These are phyloP conservation scores for Isichthys henryi DNA, from an alignment of 2,113 vertebrate species.

Conservation along the genomic window DNA sequence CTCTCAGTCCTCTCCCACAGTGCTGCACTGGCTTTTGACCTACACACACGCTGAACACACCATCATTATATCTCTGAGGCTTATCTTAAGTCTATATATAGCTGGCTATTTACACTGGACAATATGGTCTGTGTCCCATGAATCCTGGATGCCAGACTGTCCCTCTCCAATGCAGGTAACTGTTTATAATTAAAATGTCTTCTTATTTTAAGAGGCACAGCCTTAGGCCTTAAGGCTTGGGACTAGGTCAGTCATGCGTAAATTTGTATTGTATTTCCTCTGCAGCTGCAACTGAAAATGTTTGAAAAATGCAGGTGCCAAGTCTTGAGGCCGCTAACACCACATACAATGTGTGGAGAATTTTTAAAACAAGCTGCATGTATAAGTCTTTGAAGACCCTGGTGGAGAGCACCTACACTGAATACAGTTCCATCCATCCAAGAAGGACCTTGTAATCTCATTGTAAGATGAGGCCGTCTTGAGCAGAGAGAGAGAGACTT, in stretches of 20 bases:
- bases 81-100: not conserved
- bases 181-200: not conserved
- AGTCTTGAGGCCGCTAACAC: not conserved
- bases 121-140: not conserved
- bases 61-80: not conserved
- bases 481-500: not conserved
- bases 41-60: not conserved
- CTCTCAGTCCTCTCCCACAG: not conserved
- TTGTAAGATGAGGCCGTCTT: not conserved
- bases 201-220: not conserved
- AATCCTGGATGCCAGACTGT: not conserved
- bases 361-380: not conserved
- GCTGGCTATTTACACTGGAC: not conserved
- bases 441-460: not conserved
- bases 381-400: not conserved
- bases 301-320: not conserved
- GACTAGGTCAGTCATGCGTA: not conserved
- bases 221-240: not conserved
- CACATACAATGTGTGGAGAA: not conserved
- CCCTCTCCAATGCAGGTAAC: not conserved
- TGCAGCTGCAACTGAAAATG: not conserved
- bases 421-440: not conserved
- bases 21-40: not conserved
- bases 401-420: not conserved
- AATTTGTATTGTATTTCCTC: not conserved